phyloP scores from a whole-genome alignment of 1,140 invertebrate species.

The Drosophila repleta region DNA sequence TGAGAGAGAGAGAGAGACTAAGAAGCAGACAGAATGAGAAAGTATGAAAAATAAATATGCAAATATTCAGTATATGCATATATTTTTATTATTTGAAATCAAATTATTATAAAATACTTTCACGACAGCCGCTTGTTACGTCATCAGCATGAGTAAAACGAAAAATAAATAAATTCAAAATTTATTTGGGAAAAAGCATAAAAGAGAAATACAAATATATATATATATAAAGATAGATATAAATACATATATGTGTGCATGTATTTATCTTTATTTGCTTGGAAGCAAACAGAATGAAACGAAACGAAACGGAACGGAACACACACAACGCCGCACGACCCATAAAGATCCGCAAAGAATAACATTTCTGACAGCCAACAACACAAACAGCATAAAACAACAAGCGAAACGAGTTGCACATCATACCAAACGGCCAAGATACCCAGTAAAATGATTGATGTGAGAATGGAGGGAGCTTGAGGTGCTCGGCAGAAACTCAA shows the following conservation, averaged over 20 bases:
- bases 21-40: not conserved
- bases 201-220: constrained; percentile 27
- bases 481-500: not conserved
- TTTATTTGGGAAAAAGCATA: constrained; percentile 31
- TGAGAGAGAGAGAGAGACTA: not conserved
- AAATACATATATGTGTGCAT: not conserved
- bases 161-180: constrained; percentile 12
- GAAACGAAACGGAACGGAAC: constrained; percentile 15
- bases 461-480: not conserved
- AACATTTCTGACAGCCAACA: constrained; percentile 50
- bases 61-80: too few species aligned
- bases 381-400: constrained; percentile 36
- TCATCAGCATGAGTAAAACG: constrained; percentile 3
- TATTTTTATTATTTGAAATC: constrained; percentile 24
- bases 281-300: constrained; percentile 11
- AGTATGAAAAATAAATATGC: constrained; percentile 24
- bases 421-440: not conserved
- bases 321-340: constrained; percentile 33
- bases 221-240: not conserved
- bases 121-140: constrained; percentile 30
- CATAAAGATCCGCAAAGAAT: constrained; percentile 45
- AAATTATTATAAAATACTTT: constrained; percentile 42
- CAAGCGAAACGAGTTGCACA: not conserved
- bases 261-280: constrained; percentile 11
- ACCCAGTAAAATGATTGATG: constrained; percentile 4